Conservation (phyloP, 2,888 invertebrate genomes). For the Amblyjoppa proteus region DNA sequence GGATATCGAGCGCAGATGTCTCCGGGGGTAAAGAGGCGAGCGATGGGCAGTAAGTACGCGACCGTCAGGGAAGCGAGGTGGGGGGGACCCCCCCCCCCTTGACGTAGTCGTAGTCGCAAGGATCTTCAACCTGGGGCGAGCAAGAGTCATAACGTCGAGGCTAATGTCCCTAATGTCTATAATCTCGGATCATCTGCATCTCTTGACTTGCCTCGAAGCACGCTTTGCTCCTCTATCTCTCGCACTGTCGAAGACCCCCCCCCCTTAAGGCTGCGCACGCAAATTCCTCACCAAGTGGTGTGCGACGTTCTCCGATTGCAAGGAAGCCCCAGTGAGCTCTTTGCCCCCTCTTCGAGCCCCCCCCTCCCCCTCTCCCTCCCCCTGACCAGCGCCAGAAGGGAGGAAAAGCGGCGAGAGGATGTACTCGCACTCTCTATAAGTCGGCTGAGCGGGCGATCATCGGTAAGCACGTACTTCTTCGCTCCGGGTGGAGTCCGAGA, state of each 20-base stretch:
- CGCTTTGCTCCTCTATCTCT: slow-evolving; percentile 38
- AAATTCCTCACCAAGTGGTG: slow-evolving; percentile 61
- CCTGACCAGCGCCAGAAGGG: slow-evolving; percentile 19
- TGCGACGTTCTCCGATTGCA: slow-evolving; percentile 26
- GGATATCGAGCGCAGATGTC: not conserved
- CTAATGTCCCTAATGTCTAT: slow-evolving; percentile 84
- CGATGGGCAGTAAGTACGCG: slow-evolving; percentile 26
- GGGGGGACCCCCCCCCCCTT: not conserved
- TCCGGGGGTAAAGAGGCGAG: slow-evolving; percentile 11
- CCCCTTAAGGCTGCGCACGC: slow-evolving; percentile 43
- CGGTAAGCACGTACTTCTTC: slow-evolving; percentile 52
- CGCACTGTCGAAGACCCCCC: no score
- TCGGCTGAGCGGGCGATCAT: slow-evolving; percentile 27
- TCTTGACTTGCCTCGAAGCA: slow-evolving; percentile 67
- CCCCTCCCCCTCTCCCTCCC: no score
- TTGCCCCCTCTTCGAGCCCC: no score
- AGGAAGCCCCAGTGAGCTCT: slow-evolving; percentile 12
- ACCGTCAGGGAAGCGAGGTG: not conserved
- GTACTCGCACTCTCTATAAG: slow-evolving; percentile 59
- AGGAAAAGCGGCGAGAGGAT: slow-evolving; percentile 29
- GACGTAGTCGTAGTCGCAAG: slow-evolving; percentile 18
- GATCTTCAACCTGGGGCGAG: slow-evolving; percentile 61
- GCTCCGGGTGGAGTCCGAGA: slow-evolving; percentile 34
- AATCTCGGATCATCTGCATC: slow-evolving; percentile 82
- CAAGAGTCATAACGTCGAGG: slow-evolving; percentile 71